phyloP scores from a whole-genome alignment of 2,797 vertebrate genomes.

The Halcyon leucocephala region DNA sequence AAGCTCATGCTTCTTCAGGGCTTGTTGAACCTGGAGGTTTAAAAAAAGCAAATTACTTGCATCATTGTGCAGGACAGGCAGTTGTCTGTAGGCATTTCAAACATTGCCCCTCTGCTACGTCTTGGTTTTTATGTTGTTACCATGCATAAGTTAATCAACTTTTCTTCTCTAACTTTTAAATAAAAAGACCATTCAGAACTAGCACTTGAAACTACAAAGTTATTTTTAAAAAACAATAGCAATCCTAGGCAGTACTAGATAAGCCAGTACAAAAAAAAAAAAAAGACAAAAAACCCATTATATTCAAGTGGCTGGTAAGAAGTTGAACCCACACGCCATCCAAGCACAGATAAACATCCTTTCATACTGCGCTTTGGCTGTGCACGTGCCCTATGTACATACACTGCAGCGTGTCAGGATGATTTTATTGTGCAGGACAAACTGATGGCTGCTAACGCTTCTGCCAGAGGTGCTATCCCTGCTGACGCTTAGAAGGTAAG shows the following conservation, averaged over 20 bases:
- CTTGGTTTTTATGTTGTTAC: neutral
- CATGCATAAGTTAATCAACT: neutral
- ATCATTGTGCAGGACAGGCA: neutral
- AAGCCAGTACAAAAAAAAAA: neutral
- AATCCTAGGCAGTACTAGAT: neutral
- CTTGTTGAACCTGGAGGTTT: slow-evolving; percentile 85
- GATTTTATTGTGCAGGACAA: neutral
- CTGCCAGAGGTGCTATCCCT: neutral
- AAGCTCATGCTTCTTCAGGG: slow-evolving; percentile 88
- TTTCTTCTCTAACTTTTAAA: neutral
- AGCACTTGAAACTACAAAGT: neutral
- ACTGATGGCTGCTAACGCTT: neutral
- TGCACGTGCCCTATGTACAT: neutral
- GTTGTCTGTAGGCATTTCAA: neutral
- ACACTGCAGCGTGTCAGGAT: neutral
- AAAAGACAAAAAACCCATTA: neutral
- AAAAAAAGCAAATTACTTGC: neutral
- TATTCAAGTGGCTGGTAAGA: neutral
- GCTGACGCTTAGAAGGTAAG: neutral
- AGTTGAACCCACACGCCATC: fast-evolving
- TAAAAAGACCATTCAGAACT: neutral
- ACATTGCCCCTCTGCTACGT: neutral
- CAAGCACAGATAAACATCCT: neutral
- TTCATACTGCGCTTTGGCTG: neutral
- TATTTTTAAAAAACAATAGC: neutral